phyloP scores from a whole-genome alignment of 2,888 invertebrate genomes.

The Amblyteles armatorius region DNA sequence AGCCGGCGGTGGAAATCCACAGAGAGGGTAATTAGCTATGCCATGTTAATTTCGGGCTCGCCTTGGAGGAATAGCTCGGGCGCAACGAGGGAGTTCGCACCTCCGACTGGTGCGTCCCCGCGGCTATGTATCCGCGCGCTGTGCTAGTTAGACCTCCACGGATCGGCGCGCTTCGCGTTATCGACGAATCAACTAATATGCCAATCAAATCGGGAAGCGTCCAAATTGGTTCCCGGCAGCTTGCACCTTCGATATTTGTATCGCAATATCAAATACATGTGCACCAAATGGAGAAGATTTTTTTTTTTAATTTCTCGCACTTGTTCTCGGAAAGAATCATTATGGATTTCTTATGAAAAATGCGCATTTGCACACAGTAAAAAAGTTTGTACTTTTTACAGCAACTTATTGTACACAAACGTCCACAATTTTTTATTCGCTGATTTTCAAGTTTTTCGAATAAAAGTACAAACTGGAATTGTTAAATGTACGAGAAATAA shows the following conservation, averaged over 20 bases:
- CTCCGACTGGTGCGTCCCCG: background rate
- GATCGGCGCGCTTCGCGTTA: constrained; percentile 1
- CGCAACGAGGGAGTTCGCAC: constrained; percentile 6
- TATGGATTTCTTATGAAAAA: background rate
- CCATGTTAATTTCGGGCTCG: constrained; percentile 51
- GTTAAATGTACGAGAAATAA: too few species aligned
- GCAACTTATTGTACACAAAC: too few species aligned
- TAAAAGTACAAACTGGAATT: too few species aligned
- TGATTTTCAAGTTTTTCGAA: too few species aligned
- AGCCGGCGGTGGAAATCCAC: constrained; percentile 23
- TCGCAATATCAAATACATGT: background rate
- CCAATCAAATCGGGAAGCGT: background rate
- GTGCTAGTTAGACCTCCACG: constrained; percentile 6
- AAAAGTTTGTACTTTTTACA: too few species aligned
- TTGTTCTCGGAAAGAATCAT: background rate
- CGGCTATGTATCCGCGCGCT: background rate
- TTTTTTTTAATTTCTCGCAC: background rate
- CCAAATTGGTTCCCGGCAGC: background rate
- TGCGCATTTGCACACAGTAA: background rate
- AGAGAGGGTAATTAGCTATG: constrained; percentile 45
- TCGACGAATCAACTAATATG: constrained; percentile 14
- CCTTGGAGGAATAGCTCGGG: constrained; percentile 45
- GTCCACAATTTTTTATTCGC: too few species aligned
- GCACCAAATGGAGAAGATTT: too few species aligned
- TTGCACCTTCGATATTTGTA: background rate